These are phyloP conservation scores for Leptobrachium leishanense DNA, from an alignment of 2,113 vertebrate genomes.

Conservation along the genomic window DNA sequence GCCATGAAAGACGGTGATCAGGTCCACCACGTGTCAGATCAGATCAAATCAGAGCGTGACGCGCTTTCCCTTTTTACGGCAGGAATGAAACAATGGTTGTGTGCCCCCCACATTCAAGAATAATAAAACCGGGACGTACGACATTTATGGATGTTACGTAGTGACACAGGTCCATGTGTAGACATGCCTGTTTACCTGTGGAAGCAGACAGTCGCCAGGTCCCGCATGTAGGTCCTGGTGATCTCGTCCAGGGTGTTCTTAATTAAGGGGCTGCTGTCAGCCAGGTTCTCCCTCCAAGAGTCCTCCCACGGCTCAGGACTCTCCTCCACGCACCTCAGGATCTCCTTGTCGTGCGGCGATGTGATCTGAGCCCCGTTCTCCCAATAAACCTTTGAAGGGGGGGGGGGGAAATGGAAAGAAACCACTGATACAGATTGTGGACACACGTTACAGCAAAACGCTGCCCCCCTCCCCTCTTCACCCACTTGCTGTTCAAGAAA, in stretches of 20 bases:
- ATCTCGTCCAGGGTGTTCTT: slow-evolving; percentile 81
- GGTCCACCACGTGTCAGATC: too few relatives aligned
- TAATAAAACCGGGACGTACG: too few relatives aligned
- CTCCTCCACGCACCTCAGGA: slow-evolving; percentile 83
- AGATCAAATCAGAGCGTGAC: too few relatives aligned
- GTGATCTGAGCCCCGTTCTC: slow-evolving; percentile 89
- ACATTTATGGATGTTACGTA: too few relatives aligned
- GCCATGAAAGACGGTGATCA: too few relatives aligned
- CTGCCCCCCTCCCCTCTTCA: too few relatives aligned
- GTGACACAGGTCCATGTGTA: not conserved
- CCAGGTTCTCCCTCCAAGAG: slow-evolving; percentile 84
- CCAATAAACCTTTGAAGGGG: slow-evolving; percentile 83
- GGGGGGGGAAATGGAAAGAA: not conserved
- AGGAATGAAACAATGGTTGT: too few relatives aligned
- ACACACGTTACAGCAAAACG: not conserved
- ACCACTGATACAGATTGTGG: too few relatives aligned
- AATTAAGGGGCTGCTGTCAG: slow-evolving; percentile 73
- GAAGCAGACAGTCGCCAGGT: slow-evolving; percentile 81
- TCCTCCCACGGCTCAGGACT: slow-evolving; percentile 84
- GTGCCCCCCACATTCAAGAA: too few relatives aligned
- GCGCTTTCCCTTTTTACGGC: too few relatives aligned
- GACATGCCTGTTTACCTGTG: slow-evolving; percentile 71
- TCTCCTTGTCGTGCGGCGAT: slow-evolving; percentile 86
- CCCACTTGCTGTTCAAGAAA: too few relatives aligned
- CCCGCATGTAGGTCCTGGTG: slow-evolving; percentile 81